Percentiles rank a stretch among this genome's conserved stretches.
Conservation (phyloP, 2,113 vertebrate species). For the Hyla sarda region DNA sequence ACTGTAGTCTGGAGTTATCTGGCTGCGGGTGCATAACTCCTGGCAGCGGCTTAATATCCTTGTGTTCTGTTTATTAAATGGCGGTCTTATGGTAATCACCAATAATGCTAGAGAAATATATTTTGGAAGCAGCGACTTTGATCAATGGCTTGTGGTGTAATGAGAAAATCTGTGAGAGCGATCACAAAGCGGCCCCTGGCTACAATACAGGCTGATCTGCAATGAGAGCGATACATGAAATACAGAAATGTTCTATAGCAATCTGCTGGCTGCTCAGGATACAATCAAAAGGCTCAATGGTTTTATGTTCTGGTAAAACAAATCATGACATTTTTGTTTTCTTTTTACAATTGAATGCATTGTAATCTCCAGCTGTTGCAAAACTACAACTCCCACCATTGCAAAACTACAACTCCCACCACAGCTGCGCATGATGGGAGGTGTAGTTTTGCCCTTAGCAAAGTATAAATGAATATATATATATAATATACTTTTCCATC, state of each 20-base stretch:
- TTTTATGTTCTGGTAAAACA: constrained; percentile 1
- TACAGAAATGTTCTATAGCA: too few species aligned
- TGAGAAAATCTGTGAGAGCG: not conserved
- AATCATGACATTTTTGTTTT: not conserved
- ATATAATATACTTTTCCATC: too few species aligned
- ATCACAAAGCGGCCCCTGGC: not conserved
- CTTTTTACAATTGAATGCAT: not conserved
- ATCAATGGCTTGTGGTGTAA: not conserved
- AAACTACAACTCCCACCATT: too few species aligned
- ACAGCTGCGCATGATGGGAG: too few species aligned
- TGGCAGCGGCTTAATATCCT: not conserved
- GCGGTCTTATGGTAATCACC: not conserved
- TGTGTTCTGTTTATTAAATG: not conserved
- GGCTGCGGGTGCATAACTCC: not conserved
- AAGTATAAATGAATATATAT: too few species aligned
- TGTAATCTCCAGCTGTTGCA: too few species aligned
- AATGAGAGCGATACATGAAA: not conserved
- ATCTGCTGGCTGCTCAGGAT: not conserved
- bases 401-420: too few species aligned
- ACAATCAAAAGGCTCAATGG: not conserved
- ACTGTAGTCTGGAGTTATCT: not conserved
- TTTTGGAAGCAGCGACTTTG: not conserved
- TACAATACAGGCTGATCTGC: not conserved
- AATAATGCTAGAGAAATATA: not conserved
- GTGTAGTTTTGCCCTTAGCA: too few species aligned